These are phyloP conservation scores for Halcyon smyrnensis DNA, from an alignment of 2,797 vertebrate species.

Conservation along the genomic window DNA sequence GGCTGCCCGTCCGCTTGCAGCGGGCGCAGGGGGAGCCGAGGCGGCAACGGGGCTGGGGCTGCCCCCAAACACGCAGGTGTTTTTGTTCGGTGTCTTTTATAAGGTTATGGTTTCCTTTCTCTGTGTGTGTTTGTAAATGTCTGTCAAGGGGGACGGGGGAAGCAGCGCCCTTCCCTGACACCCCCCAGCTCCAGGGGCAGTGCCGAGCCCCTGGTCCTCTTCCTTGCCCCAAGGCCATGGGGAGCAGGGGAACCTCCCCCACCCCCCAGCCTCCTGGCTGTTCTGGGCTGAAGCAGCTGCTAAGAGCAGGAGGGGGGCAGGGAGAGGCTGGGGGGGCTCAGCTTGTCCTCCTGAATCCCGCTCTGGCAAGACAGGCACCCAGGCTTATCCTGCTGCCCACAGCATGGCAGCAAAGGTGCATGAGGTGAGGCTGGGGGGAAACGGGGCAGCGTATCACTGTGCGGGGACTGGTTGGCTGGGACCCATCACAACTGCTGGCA, in stretches of 20 bases:
- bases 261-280: neutral
- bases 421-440: neutral
- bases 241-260: neutral
- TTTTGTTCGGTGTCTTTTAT: slow-evolving; percentile 69
- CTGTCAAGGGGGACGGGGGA: neutral
- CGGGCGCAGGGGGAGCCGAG: neutral
- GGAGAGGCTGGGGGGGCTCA: neutral
- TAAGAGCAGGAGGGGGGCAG: neutral
- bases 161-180: neutral
- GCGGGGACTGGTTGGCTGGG: neutral
- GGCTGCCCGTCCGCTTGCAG: neutral
- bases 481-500: neutral
- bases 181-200: neutral
- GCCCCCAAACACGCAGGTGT: slow-evolving; percentile 36
- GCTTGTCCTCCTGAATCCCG: neutral
- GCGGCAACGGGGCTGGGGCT: neutral
- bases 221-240: neutral
- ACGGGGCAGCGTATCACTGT: neutral
- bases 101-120: slow-evolving; percentile 64
- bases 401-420: neutral
- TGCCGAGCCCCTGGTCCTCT: neutral
- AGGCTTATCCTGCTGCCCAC: neutral
- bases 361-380: neutral
- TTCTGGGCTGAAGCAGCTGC: neutral
- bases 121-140: slow-evolving; percentile 62